A percentile compares a stretch with the other conserved stretches of the same genome.
These are phyloP conservation scores for Oedothorax gibbosus DNA, from an alignment of 1,140 invertebrate genomes.

Conservation along the genomic window DNA sequence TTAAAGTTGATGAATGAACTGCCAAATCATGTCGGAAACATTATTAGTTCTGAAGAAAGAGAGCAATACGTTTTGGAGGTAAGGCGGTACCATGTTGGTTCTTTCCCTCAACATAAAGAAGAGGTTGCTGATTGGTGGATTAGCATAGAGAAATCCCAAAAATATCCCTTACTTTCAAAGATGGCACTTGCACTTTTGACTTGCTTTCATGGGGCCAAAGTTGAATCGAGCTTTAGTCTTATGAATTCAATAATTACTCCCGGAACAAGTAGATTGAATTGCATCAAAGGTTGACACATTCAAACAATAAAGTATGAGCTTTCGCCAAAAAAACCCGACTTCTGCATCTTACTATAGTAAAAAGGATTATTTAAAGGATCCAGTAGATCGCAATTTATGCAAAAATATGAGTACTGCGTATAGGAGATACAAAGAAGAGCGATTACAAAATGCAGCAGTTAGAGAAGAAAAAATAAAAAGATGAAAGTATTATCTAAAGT, in stretches of 20 bases:
- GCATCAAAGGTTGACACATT: not conserved
- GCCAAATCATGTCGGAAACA: not conserved
- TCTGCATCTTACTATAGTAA: too few species aligned
- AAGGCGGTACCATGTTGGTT: not conserved
- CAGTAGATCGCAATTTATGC: too few species aligned
- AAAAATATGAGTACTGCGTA: too few species aligned
- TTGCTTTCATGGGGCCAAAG: not conserved
- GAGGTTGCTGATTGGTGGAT: not conserved
- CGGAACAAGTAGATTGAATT: not conserved
- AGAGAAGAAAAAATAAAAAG: too few species aligned
- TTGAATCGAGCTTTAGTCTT: not conserved
- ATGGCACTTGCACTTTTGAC: not conserved
- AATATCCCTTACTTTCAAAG: not conserved
- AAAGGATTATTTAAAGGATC: too few species aligned
- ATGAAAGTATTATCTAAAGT: too few species aligned
- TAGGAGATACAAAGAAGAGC: too few species aligned
- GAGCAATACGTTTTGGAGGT: not conserved
- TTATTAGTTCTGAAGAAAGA: not conserved
- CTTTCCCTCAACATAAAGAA: not conserved
- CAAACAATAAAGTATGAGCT: constrained; percentile 3
- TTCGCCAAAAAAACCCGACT: too few species aligned
- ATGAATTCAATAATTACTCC: not conserved
- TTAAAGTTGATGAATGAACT: not conserved
- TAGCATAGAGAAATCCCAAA: not conserved
- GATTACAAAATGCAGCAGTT: too few species aligned